These are phyloP conservation scores for Manis javanica DNA, from an alignment of 2,797 vertebrate species.

Conservation along the genomic window DNA sequence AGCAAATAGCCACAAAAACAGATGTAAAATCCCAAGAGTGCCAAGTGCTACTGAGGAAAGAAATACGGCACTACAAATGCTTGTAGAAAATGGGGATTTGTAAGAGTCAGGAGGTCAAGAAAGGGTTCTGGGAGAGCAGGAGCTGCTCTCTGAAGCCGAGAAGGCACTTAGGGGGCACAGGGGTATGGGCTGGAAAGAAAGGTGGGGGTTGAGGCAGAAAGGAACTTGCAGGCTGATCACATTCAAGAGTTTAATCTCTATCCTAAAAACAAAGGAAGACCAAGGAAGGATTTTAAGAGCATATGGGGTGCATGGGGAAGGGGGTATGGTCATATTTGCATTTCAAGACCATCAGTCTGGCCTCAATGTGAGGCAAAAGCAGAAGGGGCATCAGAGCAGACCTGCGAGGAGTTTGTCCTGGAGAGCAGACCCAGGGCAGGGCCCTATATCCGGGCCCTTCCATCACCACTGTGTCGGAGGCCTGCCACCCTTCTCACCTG, in stretches of 20 bases:
- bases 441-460: background rate
- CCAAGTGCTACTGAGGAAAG: background rate
- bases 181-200: background rate
- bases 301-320: background rate
- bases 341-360: background rate
- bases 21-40: background rate
- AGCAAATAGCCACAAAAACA: background rate
- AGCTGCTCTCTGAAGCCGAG: background rate
- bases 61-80: background rate
- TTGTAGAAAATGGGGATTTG: background rate
- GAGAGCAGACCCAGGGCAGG: background rate
- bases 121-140: background rate
- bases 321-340: background rate
- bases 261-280: background rate
- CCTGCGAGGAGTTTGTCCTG: background rate
- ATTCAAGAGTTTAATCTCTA: background rate
- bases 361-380: background rate
- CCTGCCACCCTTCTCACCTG: background rate
- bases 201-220: background rate
- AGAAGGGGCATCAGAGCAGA: background rate
- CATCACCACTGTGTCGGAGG: background rate
- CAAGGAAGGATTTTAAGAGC: background rate
- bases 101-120: background rate
- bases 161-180: background rate
- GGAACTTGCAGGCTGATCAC: background rate